Evolutionary conservation across 2,113 vertebrate species (phyloP), one percentile per base, ranked within the genome.

Genomic region (Hipposideros armiger): DNA sequence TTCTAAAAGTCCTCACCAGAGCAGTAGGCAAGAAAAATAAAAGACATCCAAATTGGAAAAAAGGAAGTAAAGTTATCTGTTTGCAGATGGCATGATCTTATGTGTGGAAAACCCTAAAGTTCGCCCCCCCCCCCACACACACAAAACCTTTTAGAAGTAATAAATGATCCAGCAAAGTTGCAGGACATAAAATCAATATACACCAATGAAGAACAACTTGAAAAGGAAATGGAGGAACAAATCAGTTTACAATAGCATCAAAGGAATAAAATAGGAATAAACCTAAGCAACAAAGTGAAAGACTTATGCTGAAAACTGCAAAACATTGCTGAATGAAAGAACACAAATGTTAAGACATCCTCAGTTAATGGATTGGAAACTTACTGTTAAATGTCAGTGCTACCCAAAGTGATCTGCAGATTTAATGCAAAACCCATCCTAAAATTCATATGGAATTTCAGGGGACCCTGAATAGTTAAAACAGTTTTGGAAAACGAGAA

Each of bases 211-310:
- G 26, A 82, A 72, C 13, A 81, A 20, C 47, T 50, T 90, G 93
- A 76, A 76, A 82, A 89, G 40, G 58, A 90, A 74, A 67, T 58
- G 50, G 58, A 94, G 58, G 89, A 73, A 32, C 47, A 82, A 42
- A 52, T 64, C 8, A 9, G 67, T 82, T 58, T 84, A 67, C 30
- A 76, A 1, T 67, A 83, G 26, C 8, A 86, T 70, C 42, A 56
- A 50, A 87, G 32, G 13, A 58, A 40, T 93, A 86, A 67, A 86
- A 47, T 93, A 36, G 47, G 47, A 94, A n/a, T 94, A 94, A 90
- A 64, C 50, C 45, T 81, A 66, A 82, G 60, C 16, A 67, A 50
- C 40, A 28, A 64, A 11, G 32, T 83, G 7, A 76, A 76, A 50
- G 52, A 56, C 17, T 74, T 45, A 74, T 11, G 7, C 8, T 56